Conservation (phyloP, 2,797 vertebrate genomes). For the Podargus strigoides region DNA sequence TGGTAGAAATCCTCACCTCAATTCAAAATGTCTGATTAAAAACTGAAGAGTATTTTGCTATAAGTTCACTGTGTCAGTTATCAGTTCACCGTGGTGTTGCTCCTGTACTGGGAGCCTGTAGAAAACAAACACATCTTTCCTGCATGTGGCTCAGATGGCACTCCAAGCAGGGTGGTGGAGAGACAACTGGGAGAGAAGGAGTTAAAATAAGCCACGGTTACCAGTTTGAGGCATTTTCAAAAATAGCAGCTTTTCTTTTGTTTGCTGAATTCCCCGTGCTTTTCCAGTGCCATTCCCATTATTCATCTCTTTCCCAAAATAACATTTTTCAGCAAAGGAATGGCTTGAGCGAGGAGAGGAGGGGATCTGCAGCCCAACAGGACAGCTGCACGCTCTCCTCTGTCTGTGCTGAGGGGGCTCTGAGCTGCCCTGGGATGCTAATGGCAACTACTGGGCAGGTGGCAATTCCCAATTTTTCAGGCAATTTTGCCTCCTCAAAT, state of each 20-base stretch:
- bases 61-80: background rate
- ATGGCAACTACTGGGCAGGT: background rate
- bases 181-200: background rate
- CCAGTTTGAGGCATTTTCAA: background rate
- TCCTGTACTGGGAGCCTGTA: rapidly evolving
- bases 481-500: background rate
- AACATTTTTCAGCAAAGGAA: background rate
- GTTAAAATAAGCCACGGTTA: background rate
- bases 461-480: background rate
- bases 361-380: rapidly evolving
- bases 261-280: constrained; percentile 12
- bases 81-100: background rate
- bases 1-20: background rate
- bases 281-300: background rate
- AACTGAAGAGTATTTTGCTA: background rate
- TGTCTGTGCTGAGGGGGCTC: rapidly evolving
- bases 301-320: constrained; percentile 34
- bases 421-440: background rate
- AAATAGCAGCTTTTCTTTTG: constrained; percentile 40
- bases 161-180: background rate
- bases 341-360: background rate
- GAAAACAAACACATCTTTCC: background rate
- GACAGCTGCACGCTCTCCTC: background rate
- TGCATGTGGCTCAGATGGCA: rapidly evolving
- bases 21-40: background rate